Conservation (phyloP, 2,797 vertebrate species). For the Urocyon cinereoargenteus region DNA sequence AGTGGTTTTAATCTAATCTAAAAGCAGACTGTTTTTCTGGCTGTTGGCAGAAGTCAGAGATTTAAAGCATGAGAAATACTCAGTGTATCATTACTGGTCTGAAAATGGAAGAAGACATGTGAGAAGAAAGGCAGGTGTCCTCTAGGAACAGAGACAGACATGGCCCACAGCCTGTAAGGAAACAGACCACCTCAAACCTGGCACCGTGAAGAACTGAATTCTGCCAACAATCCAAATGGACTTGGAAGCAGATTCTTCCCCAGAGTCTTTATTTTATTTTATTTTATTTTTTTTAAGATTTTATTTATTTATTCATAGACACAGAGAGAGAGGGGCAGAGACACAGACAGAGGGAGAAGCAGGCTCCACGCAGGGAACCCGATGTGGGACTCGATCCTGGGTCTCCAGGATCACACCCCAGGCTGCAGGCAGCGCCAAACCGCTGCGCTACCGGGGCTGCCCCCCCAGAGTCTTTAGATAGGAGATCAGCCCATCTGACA, state of each 20-base stretch:
- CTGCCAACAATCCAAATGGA: background rate
- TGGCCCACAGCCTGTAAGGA: background rate
- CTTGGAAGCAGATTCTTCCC: background rate
- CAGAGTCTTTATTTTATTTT: background rate
- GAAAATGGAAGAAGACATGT: background rate
- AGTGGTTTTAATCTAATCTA: background rate
- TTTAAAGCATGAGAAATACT: background rate
- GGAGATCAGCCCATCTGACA: background rate
- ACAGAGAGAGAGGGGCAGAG: too few species aligned
- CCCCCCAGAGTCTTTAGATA: background rate
- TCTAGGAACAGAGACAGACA: background rate
- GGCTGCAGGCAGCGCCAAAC: too few species aligned
- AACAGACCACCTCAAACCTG: background rate
- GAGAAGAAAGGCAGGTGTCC: background rate
- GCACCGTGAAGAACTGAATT: background rate
- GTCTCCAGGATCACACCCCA: too few species aligned
- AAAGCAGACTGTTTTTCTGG: constrained; percentile 7
- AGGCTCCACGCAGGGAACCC: too few species aligned
- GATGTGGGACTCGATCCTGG: too few species aligned
- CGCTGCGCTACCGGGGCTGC: too few species aligned
- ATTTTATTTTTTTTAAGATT: too few species aligned
- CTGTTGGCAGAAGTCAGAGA: background rate
- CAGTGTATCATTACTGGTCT: background rate
- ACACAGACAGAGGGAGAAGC: too few species aligned
- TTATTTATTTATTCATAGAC: too few species aligned